These are phyloP conservation scores for Ophion slaviceki DNA, from an alignment of 2,888 invertebrate genomes.

Conservation along the genomic window DNA sequence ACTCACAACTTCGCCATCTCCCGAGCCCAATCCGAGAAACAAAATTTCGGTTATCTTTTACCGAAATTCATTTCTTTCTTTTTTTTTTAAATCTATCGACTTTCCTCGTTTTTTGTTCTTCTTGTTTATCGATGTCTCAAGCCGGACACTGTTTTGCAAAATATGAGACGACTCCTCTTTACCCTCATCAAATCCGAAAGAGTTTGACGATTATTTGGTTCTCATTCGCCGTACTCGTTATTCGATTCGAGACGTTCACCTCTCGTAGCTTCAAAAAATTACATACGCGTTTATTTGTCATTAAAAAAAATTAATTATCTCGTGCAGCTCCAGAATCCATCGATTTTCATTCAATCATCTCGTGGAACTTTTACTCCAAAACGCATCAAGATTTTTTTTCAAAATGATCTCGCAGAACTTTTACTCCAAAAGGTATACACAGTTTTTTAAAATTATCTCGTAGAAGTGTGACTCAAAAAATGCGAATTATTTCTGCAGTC, in stretches of 20 bases:
- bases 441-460: not conserved
- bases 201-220: conserved; percentile 12
- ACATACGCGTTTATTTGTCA: no score
- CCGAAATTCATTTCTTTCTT: not conserved
- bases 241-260: not conserved
- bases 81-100: conserved; percentile 36
- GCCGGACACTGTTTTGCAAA: conserved; percentile 73
- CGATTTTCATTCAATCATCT: not conserved
- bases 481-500: not conserved
- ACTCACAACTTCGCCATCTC: conserved; percentile 28
- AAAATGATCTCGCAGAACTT: not conserved
- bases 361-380: not conserved
- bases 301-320: not conserved
- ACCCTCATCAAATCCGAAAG: conserved; percentile 53
- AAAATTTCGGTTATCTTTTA: not conserved
- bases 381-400: not conserved
- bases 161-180: conserved; percentile 69
- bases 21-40: conserved; percentile 15
- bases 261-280: no score
- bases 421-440: not conserved
- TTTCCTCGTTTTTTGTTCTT: conserved; percentile 19
- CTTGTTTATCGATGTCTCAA: conserved; percentile 55
- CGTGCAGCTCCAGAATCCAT: not conserved
- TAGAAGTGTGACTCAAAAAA: not conserved
- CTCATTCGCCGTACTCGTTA: not conserved